Evolutionary conservation across 2,797 vertebrate species (phyloP), one percentile per base, ranked within the genome.

Genomic region (Rhabdomys pumilio): DNA sequence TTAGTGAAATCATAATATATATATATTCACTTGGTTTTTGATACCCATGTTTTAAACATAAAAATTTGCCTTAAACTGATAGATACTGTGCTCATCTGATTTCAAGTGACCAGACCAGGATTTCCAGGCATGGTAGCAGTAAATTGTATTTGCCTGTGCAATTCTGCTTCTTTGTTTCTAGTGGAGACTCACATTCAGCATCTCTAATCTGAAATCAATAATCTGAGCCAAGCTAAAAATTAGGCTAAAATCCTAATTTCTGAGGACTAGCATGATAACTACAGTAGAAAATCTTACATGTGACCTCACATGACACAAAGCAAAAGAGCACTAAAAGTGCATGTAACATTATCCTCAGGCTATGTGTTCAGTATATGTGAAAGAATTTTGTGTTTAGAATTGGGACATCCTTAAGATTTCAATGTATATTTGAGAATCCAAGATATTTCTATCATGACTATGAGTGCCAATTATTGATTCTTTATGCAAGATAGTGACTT

Each of bases 11-110:
- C 24, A 81, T 17, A 86, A 6, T 82, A 24, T 24, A 73, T 17
- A 53, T 65, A 72, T 24, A 38, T 61, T 69, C 69, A 72, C 47
- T 61, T 89, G 67, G 65, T 67, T 89, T 73, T 76, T 13, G 47
- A 53, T 94, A 67, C 19, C 55, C 69, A 65, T 2, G 19, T 76
- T 86, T 95, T 85, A 80, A 89, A 67, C 19, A 77, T 31, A 80
- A 91, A 89, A 29, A 86, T 57, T 82, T 26, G 89, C 50, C 89
- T 91, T 93, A 94, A 96, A 92, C 20, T 34, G 53, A 82, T 69
- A 26, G 22, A 59, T 65, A 82, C 0, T 91, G 17, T 72, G 86
- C 61, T 94, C 38, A 77, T 92, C 22, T 89, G 72, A 95, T 90
- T 90, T 88, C 83, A 93, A 90, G 57, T 81, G 85, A 90, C 20